These are phyloP conservation scores for Scolopax rusticola DNA, from an alignment of 2,797 vertebrate genomes.

Conservation along the genomic window DNA sequence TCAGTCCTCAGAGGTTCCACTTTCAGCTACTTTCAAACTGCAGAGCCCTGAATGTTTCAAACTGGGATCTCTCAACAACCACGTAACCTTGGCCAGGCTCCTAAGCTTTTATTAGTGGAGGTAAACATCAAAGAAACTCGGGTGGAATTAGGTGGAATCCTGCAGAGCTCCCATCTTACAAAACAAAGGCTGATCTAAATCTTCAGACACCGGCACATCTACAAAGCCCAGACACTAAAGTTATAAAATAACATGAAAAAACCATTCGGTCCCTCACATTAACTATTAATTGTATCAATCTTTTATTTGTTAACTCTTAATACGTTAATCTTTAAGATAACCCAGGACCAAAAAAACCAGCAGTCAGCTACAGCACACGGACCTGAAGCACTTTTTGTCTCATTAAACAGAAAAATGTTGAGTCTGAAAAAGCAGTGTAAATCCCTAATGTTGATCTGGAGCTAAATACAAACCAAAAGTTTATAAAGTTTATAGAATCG, in stretches of 20 bases:
- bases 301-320: neutral
- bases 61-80: conserved; percentile 35
- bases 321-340: neutral
- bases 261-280: neutral
- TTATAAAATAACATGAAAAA: neutral
- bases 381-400: neutral
- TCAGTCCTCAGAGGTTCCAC: neutral
- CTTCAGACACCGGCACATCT: conserved; percentile 1
- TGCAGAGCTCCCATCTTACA: conserved; percentile 49
- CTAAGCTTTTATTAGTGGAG: conserved; percentile 55
- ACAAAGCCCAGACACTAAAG: neutral
- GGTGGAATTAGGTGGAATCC: conserved; percentile 54
- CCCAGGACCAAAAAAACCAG: neutral
- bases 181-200: conserved; percentile 53
- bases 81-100: conserved; percentile 45
- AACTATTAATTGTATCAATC: neutral
- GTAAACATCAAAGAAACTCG: conserved; percentile 60
- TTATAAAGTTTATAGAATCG: neutral
- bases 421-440: neutral
- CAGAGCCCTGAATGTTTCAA: conserved; percentile 30
- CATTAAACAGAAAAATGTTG: neutral
- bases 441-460: neutral
- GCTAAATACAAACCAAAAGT: neutral
- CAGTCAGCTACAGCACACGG: neutral
- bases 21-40: conserved; percentile 21